Percentiles rank a stretch among this genome's conserved stretches.
Conservation (phyloP, 2,113 vertebrate genomes). For the Capreolus pygargus region DNA sequence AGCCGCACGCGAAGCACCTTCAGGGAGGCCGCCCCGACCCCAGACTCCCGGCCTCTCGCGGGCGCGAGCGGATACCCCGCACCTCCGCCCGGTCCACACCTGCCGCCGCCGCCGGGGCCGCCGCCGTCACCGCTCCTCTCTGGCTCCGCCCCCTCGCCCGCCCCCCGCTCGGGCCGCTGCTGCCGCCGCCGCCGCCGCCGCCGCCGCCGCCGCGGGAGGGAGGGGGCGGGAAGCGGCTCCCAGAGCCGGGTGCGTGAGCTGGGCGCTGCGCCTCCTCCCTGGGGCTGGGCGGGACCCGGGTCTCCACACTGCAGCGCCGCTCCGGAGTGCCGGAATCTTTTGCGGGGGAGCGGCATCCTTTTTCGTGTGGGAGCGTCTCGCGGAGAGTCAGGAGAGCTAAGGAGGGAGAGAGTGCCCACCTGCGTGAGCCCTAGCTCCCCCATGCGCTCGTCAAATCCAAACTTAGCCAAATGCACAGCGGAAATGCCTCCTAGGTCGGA, state of each 20-base stretch:
- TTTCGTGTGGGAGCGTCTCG: background rate
- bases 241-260: accelerated
- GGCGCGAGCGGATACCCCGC: background rate
- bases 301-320: background rate
- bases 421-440: background rate
- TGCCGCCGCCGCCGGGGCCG: constrained; percentile 47
- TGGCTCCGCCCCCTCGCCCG: constrained; percentile 29
- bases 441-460: background rate
- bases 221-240: background rate
- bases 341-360: background rate
- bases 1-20: background rate
- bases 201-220: background rate
- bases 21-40: accelerated
- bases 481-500: background rate
- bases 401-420: background rate
- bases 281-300: background rate
- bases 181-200: background rate
- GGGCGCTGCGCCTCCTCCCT: background rate
- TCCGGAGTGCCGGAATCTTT: background rate
- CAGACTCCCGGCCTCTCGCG: accelerated
- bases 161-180: background rate
- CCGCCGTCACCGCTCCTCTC: background rate
- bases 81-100: constrained; percentile 57
- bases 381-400: background rate
- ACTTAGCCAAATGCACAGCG: background rate